Evolutionary conservation across 2,888 invertebrate genomes (phyloP).

Genomic region (Hirtodrosophila duncani): DNA sequence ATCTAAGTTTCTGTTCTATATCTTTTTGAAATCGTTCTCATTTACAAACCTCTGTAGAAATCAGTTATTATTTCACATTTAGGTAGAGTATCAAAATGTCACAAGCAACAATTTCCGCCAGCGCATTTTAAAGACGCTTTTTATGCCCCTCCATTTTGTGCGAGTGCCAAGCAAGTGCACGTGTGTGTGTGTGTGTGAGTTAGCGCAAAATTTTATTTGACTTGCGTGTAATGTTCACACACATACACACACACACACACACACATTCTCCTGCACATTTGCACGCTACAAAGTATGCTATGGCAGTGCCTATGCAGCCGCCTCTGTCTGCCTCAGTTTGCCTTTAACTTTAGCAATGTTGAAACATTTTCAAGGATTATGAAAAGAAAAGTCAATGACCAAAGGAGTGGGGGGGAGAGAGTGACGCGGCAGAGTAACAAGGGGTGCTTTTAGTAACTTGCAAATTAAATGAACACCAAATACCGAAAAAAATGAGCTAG

Average conservation of each 20-base stretch:
- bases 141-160: constrained; percentile 62
- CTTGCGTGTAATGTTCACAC: constrained; percentile 57
- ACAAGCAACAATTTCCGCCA: constrained; percentile 69
- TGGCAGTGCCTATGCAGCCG: constrained; percentile 38
- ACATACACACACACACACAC: constrained; percentile 18
- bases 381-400: constrained; percentile 34
- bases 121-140: constrained; percentile 65
- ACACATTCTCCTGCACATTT: background rate
- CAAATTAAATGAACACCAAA: constrained; percentile 35
- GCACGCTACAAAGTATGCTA: constrained; percentile 20
- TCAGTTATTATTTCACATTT: too few species aligned
- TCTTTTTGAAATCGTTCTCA: too few species aligned
- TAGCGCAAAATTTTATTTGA: constrained; percentile 57
- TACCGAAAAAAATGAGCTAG: constrained; percentile 26
- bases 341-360: constrained; percentile 31
- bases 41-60: too few species aligned
- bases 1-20: too few species aligned
- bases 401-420: constrained; percentile 1
- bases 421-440: too few species aligned
- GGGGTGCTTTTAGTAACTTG: constrained; percentile 25
- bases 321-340: constrained; percentile 2
- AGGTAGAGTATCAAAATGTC: constrained; percentile 44
- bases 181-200: constrained; percentile 12
- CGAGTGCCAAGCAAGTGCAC: constrained; percentile 34
- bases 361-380: constrained; percentile 40